Conservation (phyloP, 2,113 vertebrate genomes). For the Nestor notabilis region DNA sequence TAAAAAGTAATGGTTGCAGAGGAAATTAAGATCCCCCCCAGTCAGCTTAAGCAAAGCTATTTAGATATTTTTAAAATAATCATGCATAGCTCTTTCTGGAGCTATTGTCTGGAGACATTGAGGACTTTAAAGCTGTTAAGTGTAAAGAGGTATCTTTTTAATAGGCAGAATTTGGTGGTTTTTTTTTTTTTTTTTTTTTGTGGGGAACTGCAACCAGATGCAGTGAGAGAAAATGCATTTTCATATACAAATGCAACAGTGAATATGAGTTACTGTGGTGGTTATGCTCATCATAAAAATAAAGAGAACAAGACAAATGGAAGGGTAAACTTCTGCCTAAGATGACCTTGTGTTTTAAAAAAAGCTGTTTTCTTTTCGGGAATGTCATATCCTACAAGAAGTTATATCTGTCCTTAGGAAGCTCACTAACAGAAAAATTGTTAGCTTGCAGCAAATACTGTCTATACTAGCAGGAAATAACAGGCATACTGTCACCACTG, state of each 20-base stretch:
- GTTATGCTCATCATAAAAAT: not conserved
- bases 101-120: not conserved
- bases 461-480: not conserved
- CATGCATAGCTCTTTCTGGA: not conserved
- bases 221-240: not conserved
- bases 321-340: slow-evolving; percentile 35
- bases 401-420: slow-evolving; percentile 1
- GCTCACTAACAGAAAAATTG: not conserved
- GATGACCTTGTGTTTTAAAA: slow-evolving; percentile 20
- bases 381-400: slow-evolving; percentile 20
- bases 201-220: not conserved
- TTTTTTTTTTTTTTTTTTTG: not conserved
- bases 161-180: not conserved
- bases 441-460: not conserved
- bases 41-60: not conserved
- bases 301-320: not conserved
- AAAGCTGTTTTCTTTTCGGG: not conserved
- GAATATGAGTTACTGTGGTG: not conserved
- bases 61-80: not conserved
- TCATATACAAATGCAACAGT: not conserved
- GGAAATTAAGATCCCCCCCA: not conserved
- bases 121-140: not conserved
- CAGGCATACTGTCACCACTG: not conserved
- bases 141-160: not conserved
- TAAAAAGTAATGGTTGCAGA: slow-evolving; percentile 3